phyloP scores from a whole-genome alignment of 2,113 vertebrate genomes.

The Triplophysa dalaica region DNA sequence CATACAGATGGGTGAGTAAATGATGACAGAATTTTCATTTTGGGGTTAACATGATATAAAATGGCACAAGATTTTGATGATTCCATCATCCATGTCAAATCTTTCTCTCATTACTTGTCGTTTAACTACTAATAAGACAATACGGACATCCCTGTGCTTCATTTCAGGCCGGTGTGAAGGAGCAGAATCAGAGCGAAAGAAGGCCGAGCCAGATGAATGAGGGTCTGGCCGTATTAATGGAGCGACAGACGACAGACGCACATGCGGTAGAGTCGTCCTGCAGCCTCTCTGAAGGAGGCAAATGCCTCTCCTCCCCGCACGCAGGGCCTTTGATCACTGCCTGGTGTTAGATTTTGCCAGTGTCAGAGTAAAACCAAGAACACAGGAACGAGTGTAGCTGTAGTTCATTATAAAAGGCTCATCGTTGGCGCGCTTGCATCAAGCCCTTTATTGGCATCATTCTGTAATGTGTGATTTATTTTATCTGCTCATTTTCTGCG shows the following conservation, averaged over 20 bases:
- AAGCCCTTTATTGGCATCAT: constrained; percentile 20
- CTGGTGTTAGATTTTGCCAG: constrained; percentile 51
- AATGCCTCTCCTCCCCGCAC: constrained; percentile 41
- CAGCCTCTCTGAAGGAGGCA: constrained; percentile 36
- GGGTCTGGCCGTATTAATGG: constrained; percentile 33
- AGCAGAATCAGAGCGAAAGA: constrained; percentile 35
- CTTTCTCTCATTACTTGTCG: too few relatives aligned
- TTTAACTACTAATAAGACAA: neutral
- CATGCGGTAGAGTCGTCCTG: constrained; percentile 37
- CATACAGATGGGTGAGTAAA: too few relatives aligned
- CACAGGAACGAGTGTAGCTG: constrained; percentile 33
- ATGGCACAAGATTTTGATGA: too few relatives aligned
- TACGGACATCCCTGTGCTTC: neutral
- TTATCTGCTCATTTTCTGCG: constrained; percentile 34
- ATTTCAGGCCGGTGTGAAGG: neutral
- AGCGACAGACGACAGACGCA: constrained; percentile 41
- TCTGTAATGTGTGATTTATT: constrained; percentile 42
- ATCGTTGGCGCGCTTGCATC: constrained; percentile 14
- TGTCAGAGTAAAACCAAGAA: constrained; percentile 36
- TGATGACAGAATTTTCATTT: too few relatives aligned
- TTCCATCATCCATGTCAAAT: too few relatives aligned
- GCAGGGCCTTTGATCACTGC: constrained; percentile 48
- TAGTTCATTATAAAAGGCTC: constrained; percentile 34
- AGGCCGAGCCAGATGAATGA: constrained; percentile 34
- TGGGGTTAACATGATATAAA: too few relatives aligned